Conservation (phyloP, 2,797 vertebrate genomes). For the Ciconia nigra region DNA sequence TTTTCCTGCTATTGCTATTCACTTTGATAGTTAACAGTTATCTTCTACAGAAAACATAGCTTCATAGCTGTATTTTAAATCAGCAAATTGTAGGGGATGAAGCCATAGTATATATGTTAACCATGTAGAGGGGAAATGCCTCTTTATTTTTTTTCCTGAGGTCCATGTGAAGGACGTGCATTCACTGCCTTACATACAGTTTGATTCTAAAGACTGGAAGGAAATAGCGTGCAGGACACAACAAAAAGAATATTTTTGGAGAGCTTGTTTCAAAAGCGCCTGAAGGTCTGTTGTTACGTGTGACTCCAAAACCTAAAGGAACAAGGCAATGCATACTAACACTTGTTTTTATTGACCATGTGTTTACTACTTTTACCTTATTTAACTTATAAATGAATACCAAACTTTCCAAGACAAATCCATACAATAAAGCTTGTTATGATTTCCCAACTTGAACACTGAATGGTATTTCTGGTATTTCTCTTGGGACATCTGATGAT, state of each 20-base stretch:
- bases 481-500: background rate
- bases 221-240: background rate
- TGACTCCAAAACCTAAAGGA: background rate
- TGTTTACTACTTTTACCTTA: background rate
- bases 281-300: background rate
- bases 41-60: background rate
- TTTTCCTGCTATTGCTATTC: background rate
- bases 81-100: background rate
- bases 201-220: background rate
- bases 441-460: background rate
- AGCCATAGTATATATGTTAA: background rate
- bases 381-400: background rate
- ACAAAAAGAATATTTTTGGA: background rate
- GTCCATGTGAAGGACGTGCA: accelerated
- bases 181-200: background rate
- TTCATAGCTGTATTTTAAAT: background rate
- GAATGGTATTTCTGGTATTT: background rate
- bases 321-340: background rate
- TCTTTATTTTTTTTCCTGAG: background rate
- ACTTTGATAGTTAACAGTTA: background rate
- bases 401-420: background rate
- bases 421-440: background rate
- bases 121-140: background rate
- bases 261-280: background rate
- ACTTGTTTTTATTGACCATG: background rate